Evolutionary conservation across 2,113 vertebrate genomes (phyloP).

Genomic region (Sphyrna mokarran): DNA sequence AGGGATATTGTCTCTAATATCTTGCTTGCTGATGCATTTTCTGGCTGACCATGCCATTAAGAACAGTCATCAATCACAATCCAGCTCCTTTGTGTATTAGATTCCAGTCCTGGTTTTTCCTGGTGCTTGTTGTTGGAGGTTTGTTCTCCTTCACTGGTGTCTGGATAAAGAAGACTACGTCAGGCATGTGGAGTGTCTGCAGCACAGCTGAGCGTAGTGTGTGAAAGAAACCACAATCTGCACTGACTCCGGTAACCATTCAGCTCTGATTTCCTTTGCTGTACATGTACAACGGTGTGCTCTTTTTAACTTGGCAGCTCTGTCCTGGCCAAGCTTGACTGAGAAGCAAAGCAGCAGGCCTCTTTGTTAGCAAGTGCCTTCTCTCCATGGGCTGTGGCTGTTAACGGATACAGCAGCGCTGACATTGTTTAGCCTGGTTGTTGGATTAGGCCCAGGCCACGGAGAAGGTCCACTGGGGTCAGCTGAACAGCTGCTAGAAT

Average conservation of each 20-base stretch:
- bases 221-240: slow-evolving; percentile 42
- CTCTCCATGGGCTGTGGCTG: slow-evolving; percentile 46
- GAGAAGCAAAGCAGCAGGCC: slow-evolving; percentile 51
- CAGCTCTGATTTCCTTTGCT: slow-evolving; percentile 34
- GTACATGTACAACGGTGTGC: slow-evolving; percentile 35
- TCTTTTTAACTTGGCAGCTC: slow-evolving; percentile 31
- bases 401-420: slow-evolving; percentile 48
- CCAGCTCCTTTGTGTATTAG: slow-evolving; percentile 40
- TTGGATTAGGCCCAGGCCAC: slow-evolving; percentile 53
- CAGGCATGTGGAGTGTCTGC: slow-evolving; percentile 81
- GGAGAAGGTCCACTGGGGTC: slow-evolving; percentile 52
- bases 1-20: slow-evolving; percentile 48
- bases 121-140: slow-evolving; percentile 45
- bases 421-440: slow-evolving; percentile 43
- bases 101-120: slow-evolving; percentile 65
- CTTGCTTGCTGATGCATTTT: slow-evolving; percentile 60
- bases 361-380: slow-evolving; percentile 76
- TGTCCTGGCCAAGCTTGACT: slow-evolving; percentile 13
- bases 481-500: slow-evolving; percentile 48
- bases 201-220: slow-evolving; percentile 61
- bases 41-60: slow-evolving; percentile 56
- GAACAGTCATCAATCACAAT: slow-evolving; percentile 66
- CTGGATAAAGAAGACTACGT: slow-evolving; percentile 73
- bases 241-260: slow-evolving; percentile 30
- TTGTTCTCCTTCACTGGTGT: slow-evolving; percentile 63